Conservation (phyloP, 2,888 invertebrate species). For the Oligia latruncula region DNA sequence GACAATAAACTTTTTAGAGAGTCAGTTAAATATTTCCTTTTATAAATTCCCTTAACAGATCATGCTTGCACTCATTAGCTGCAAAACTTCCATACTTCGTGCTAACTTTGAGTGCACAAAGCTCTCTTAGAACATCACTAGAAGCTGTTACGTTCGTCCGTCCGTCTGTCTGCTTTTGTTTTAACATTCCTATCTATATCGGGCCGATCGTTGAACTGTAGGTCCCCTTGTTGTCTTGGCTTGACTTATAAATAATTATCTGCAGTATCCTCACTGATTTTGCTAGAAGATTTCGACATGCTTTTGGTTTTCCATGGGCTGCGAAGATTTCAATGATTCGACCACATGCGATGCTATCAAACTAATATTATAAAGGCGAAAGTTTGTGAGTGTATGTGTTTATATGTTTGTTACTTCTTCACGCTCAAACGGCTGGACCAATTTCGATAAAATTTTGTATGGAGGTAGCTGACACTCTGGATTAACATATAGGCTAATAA, state of each 20-base stretch:
- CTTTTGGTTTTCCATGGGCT: neutral
- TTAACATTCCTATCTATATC: conserved; percentile 69
- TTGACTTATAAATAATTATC: conserved; percentile 54
- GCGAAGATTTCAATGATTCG: no score
- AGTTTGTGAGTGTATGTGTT: no score
- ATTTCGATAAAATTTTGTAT: no score
- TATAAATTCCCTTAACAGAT: neutral
- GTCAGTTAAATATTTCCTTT: neutral
- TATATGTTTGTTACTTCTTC: no score
- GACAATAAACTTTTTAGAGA: neutral
- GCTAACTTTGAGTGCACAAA: conserved; percentile 14
- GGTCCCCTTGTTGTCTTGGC: conserved; percentile 42
- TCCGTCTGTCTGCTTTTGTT: conserved; percentile 65
- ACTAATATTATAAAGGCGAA: no score
- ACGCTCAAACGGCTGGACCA: no score
- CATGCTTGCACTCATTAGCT: neutral
- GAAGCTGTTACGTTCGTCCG: conserved; percentile 49
- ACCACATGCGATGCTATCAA: no score
- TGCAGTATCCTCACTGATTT: conserved; percentile 3
- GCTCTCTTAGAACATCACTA: conserved; percentile 56
- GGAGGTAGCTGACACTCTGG: no score
- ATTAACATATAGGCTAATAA: no score
- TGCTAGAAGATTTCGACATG: neutral
- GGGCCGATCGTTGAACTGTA: conserved; percentile 70
- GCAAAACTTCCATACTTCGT: neutral